These are phyloP conservation scores for Thymelicus lineola DNA, from an alignment of 2,888 invertebrate species.

Conservation along the genomic window DNA sequence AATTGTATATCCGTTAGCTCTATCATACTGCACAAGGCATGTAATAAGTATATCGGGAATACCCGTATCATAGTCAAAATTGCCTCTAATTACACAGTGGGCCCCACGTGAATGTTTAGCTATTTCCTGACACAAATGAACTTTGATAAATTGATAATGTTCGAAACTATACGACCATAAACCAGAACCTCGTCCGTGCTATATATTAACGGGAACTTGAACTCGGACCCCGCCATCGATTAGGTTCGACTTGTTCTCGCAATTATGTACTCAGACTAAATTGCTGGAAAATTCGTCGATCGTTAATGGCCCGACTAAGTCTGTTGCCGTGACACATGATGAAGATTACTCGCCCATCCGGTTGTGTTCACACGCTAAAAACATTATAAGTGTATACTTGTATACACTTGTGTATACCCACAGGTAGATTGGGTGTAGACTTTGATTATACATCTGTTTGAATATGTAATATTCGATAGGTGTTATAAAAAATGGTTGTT, in stretches of 20 bases:
- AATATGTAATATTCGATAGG: no score
- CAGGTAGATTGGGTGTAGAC: constrained; percentile 14
- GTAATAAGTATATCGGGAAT: no score
- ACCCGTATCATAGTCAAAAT: background rate
- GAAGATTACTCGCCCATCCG: constrained; percentile 47
- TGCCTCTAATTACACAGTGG: background rate
- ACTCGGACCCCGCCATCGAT: constrained; percentile 75
- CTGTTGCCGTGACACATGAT: constrained; percentile 67
- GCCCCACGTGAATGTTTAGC: background rate
- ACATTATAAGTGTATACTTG: constrained; percentile 16
- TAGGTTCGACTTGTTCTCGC: constrained; percentile 80
- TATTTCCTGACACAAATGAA: background rate
- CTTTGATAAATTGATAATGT: constrained; percentile 12
- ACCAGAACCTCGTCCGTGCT: constrained; percentile 58
- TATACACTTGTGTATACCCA: background rate
- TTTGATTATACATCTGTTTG: background rate
- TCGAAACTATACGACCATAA: constrained; percentile 23
- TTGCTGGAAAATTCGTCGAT: constrained; percentile 78
- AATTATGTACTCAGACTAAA: constrained; percentile 83
- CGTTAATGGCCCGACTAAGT: constrained; percentile 71
- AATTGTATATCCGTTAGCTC: no score
- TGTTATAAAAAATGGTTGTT: no score
- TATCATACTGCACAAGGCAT: no score
- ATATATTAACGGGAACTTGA: constrained; percentile 72
- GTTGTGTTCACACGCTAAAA: constrained; percentile 59